Evolutionary conservation across 2,797 vertebrate genomes (phyloP), one percentile per base, ranked within the genome.

Genomic region (Cuculus canorus): DNA sequence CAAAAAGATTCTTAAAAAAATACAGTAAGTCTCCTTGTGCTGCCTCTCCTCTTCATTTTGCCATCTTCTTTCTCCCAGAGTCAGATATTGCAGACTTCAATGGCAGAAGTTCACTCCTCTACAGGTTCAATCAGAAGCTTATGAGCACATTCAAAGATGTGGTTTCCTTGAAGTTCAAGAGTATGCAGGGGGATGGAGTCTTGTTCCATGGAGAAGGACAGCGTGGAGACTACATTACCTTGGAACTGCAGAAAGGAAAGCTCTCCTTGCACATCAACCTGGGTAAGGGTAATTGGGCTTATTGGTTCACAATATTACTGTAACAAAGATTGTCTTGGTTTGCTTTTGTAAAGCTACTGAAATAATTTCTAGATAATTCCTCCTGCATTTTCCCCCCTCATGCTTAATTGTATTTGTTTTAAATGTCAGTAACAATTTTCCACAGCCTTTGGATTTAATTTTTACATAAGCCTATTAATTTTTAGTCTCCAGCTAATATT

Each of bases 131-230:
- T 97, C 99, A 99, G 97, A 99, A 99, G 96, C 98, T 99, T 80
- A 99, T 99, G 99, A 99, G 99, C 48, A 99, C 99, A 1, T 98
- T 99, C 96, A 99, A 99, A 97, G 99, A 99, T 52, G 99, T 99
- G 83, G 98, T 99, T 96, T 99, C 99, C 18, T 97, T 99, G 94
- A 98, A 98, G 94, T 99, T 99, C 97, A 99, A 99, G 96, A 99
- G 99, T 97, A 98, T 98, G 90, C 98, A 99, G 95, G 98, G 98
- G 5, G 99, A 99, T 77, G 99, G 99, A 6, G 99, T 99, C 30
- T 93, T 99, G 56, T 98, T 99, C 94, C 99, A 99, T 6, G 99
- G 99, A 54, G 99, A 99, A 98, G 99, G 99, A 7, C 99, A 99
- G 93, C 97, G 98, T 79, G 99, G 99, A 52, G 99, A 99, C 96